These are phyloP conservation scores for Drosophila borborema DNA, from an alignment of 2,888 invertebrate species.

Conservation along the genomic window DNA sequence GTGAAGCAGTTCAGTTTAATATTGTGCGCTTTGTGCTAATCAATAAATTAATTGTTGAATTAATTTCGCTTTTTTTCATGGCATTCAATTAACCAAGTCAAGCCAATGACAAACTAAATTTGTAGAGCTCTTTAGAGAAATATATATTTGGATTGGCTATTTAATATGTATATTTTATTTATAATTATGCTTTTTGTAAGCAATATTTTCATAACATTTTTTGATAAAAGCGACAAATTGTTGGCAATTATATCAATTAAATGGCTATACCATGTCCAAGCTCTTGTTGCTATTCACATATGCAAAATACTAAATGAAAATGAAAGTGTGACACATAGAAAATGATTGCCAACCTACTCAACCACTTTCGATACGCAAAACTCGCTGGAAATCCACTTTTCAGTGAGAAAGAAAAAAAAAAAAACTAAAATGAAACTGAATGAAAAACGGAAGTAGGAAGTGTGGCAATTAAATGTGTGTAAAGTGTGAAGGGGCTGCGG, in stretches of 20 bases:
- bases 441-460: conserved; percentile 68
- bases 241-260: conserved; percentile 19
- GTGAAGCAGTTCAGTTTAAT: conserved; percentile 59
- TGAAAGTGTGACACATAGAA: conserved; percentile 61
- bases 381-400: conserved; percentile 32
- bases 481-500: not conserved
- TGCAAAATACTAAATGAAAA: conserved; percentile 46
- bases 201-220: not conserved
- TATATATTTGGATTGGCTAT: not conserved
- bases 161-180: not conserved
- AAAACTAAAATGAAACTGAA: conserved; percentile 1
- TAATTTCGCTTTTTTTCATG: conserved; percentile 20
- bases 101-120: conserved; percentile 17
- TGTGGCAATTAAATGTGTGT: conserved; percentile 61
- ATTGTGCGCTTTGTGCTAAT: conserved; percentile 35
- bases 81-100: conserved; percentile 28
- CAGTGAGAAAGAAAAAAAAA: conserved; percentile 9
- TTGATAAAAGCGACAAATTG: not conserved
- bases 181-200: too few species aligned
- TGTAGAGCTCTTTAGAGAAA: not conserved
- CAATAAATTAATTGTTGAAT: conserved; percentile 54
- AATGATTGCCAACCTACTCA: conserved; percentile 32
- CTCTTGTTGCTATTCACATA: not conserved
- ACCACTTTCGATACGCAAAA: conserved; percentile 69
- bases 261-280: conserved; percentile 1